Percentiles rank a stretch among this genome's conserved stretches.
Evolutionary conservation across 2,797 vertebrate species (phyloP).

Genomic region (Amblyopsis hoosieri): DNA sequence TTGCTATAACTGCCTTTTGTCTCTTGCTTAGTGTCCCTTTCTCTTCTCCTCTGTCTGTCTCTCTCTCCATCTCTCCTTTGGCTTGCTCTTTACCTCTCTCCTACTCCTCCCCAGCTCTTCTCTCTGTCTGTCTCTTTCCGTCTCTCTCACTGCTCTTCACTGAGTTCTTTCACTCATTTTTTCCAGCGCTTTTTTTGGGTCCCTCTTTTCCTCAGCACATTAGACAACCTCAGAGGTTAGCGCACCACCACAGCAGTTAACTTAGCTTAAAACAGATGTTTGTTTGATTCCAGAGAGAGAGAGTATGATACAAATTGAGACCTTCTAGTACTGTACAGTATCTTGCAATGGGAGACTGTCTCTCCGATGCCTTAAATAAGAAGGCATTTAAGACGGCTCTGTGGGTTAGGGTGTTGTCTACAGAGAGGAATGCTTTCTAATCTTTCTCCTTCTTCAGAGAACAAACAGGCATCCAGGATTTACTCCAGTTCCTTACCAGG

Average conservation of each 20-base stretch:
- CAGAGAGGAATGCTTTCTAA: conserved; percentile 31
- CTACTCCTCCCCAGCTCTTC: conserved; percentile 35
- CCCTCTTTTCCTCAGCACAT: conserved; percentile 68
- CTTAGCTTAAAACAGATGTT: conserved; percentile 85
- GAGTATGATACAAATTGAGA: conserved; percentile 50
- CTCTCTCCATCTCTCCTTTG: background rate
- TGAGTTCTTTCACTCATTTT: conserved; percentile 80
- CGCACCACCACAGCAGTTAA: conserved; percentile 79
- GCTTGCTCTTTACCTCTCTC: background rate
- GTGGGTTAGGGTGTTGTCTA: conserved; percentile 53
- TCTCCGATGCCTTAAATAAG: conserved; percentile 35
- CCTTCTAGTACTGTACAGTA: conserved; percentile 8
- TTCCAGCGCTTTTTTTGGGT: conserved; percentile 79
- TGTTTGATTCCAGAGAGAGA: conserved; percentile 62
- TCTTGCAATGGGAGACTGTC: conserved; percentile 50
- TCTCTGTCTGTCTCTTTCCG: conserved; percentile 53
- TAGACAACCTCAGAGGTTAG: conserved; percentile 75
- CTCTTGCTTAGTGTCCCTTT: conserved; percentile 3
- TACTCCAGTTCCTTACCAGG: conserved; percentile 1
- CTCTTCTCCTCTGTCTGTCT: background rate
- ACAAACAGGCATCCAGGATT: conserved; percentile 24
- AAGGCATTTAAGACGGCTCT: conserved; percentile 1
- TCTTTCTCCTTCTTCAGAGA: conserved; percentile 34
- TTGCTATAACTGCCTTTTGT: background rate
- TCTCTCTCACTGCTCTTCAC: conserved; percentile 79